A percentile compares a stretch with the other conserved stretches of the same genome.
These are phyloP conservation scores for Nomada flava DNA, from an alignment of 2,888 invertebrate species.

Conservation along the genomic window DNA sequence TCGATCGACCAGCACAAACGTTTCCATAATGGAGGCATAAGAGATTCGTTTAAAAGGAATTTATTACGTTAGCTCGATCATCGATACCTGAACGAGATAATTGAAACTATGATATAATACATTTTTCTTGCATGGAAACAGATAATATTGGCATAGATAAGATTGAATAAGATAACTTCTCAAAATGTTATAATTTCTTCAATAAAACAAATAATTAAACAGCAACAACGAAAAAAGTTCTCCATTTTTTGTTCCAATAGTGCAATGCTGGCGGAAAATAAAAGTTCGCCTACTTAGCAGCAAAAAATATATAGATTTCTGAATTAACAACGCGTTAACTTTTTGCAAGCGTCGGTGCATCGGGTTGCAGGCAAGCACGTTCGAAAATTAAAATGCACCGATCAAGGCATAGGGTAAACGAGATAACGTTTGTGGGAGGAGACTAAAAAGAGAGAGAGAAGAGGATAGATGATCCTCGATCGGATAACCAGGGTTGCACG, in stretches of 20 bases:
- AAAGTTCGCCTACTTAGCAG: no score
- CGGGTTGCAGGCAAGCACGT: not conserved
- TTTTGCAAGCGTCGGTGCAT: not conserved
- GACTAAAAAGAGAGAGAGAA: slow-evolving; percentile 1
- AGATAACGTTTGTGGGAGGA: slow-evolving; percentile 18
- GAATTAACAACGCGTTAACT: not conserved
- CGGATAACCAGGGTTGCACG: slow-evolving; percentile 41
- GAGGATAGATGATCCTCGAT: slow-evolving; percentile 36
- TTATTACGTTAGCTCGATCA: slow-evolving; percentile 32
- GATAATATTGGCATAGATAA: not conserved
- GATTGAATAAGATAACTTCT: no score
- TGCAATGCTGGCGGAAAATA: no score
- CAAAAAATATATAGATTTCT: not conserved
- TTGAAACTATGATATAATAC: not conserved
- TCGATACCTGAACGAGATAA: slow-evolving; percentile 26
- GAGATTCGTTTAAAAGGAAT: slow-evolving; percentile 35
- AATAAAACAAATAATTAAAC: no score
- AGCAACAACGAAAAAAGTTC: no score
- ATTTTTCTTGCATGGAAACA: not conserved
- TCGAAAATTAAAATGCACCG: slow-evolving; percentile 16
- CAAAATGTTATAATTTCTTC: no score
- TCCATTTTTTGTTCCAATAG: no score
- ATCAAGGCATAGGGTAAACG: slow-evolving; percentile 27
- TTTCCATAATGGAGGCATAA: slow-evolving; percentile 22
- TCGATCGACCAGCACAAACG: slow-evolving; percentile 43